Evolutionary conservation across 2,797 vertebrate species (phyloP), one percentile per base, ranked within the genome.

Genomic region (Tadarida brasiliensis): DNA sequence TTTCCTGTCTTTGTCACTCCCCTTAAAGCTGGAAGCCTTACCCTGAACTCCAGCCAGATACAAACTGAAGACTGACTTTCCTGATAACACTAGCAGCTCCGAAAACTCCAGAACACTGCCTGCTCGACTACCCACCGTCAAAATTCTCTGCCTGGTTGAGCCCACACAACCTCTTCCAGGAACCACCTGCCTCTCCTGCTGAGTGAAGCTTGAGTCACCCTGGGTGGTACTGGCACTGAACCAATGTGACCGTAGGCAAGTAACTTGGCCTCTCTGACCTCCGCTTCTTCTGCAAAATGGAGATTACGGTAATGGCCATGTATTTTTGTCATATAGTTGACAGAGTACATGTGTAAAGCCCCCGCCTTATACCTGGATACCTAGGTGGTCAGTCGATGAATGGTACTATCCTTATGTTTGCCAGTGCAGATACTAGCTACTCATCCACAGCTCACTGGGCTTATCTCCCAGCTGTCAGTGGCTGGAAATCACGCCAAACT

Each of bases 231-330:
- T 84, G 39, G 54, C 39, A 61, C 65, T 68, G 87, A 49, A 73
- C 91, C 24, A 4, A 0, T 33, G 30, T 90, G 82, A 92, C 39
- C 47, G 71, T 61, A 73, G 65, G 59, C 3, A 19, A 87, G 67
- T 76, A 85, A 54, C 56, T 57, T 56, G 73, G 51, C 83, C 73
- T 87, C 39, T 82, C 61, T 87, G 20, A 96, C 61, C 71, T 96
- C 82, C 86, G 44, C 39, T 92, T 85, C 74, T 63, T 61, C 63
- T 83, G 67, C 85, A 74, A 94, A 89, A 57, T 73, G 51, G 74
- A 33, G 77, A 16, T 67, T 54, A 80, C 20, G 24, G 63, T 51
- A 78, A 59, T 16, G 24, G 12, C 54, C 49, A 16, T 47, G 65
- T 28, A 73, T 28, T 71, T 85, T 56, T 61, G 26, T 74, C 63